Conservation (phyloP, 2,888 invertebrate species). For the Disparrhopalites patrizii region DNA sequence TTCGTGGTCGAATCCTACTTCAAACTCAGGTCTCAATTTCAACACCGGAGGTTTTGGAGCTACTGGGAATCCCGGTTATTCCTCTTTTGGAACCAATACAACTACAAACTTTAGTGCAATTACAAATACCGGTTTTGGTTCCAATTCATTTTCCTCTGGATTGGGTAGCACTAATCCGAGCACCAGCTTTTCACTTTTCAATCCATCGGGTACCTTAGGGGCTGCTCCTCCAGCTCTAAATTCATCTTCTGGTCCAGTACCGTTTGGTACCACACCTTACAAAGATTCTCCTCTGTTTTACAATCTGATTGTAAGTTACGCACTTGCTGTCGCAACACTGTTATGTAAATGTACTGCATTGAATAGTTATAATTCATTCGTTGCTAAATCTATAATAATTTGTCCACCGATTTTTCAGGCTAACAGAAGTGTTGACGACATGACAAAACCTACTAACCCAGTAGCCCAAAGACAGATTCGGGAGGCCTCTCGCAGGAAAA, state of each 20-base stretch:
- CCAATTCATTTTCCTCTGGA: conserved; percentile 8
- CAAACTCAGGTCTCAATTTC: conserved; percentile 17
- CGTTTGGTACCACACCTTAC: conserved; percentile 73
- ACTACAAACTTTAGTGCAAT: conserved; percentile 16
- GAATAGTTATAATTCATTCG: no score
- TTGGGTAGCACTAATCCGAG: neutral
- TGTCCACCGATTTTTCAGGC: conserved; percentile 50
- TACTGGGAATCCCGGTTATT: conserved; percentile 10
- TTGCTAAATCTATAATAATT: neutral
- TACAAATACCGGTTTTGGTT: conserved; percentile 22
- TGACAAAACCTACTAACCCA: conserved; percentile 68
- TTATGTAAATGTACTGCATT: no score
- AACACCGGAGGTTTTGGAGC: neutral
- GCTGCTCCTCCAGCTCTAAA: conserved; percentile 6
- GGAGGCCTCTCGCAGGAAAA: conserved; percentile 50
- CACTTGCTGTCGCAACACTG: no score
- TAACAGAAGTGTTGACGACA: conserved; percentile 61
- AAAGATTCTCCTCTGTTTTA: conserved; percentile 82
- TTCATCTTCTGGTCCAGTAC: conserved; percentile 18
- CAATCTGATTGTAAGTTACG: conserved; percentile 57
- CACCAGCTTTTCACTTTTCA: conserved; percentile 28
- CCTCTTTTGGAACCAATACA: conserved; percentile 26
- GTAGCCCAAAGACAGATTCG: conserved; percentile 65
- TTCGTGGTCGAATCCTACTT: conserved; percentile 24
- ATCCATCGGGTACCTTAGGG: conserved; percentile 9